Percentiles rank a stretch among this genome's conserved stretches.
Evolutionary conservation across 1,140 invertebrate species (phyloP).

Genomic region (Conus ventricosus): DNA sequence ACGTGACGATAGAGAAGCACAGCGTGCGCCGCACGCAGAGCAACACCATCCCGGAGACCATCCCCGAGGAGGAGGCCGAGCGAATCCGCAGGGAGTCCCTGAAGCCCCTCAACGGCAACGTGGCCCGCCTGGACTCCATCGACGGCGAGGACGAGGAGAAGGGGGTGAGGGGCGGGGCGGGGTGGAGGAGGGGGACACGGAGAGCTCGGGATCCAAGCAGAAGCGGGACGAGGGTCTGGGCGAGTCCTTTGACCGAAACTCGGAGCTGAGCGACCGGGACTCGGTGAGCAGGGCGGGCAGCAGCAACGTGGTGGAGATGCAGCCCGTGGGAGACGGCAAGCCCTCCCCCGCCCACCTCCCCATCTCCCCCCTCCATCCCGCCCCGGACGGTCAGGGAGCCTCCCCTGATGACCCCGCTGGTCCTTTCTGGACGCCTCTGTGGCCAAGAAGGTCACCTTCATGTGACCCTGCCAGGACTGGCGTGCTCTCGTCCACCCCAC

Average conservation of each 20-base stretch:
- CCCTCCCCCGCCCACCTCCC: background rate
- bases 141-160: constrained; percentile 5
- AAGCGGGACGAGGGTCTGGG: constrained; percentile 52
- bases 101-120: constrained; percentile 23
- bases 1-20: constrained; percentile 36
- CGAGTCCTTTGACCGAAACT: constrained; percentile 51
- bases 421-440: constrained; percentile 18
- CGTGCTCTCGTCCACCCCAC: background rate
- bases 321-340: constrained; percentile 3
- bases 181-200: constrained; percentile 24
- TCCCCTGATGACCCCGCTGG: constrained; percentile 15
- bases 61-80: constrained; percentile 46
- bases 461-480: background rate
- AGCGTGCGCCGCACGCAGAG: constrained; percentile 34
- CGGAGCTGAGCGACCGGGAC: constrained; percentile 43
- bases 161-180: background rate
- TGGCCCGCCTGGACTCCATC: constrained; percentile 19
- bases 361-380: background rate
- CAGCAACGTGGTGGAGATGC: constrained; percentile 37
- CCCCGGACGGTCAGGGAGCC: background rate
- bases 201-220: constrained; percentile 27
- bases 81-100: constrained; percentile 42
- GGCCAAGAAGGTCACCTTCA: constrained; percentile 31
- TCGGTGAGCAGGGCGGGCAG: constrained; percentile 24
- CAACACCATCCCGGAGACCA: constrained; percentile 41